phyloP scores from a whole-genome alignment of 2,113 vertebrate species.

The Melanotaenia duboulayi region DNA sequence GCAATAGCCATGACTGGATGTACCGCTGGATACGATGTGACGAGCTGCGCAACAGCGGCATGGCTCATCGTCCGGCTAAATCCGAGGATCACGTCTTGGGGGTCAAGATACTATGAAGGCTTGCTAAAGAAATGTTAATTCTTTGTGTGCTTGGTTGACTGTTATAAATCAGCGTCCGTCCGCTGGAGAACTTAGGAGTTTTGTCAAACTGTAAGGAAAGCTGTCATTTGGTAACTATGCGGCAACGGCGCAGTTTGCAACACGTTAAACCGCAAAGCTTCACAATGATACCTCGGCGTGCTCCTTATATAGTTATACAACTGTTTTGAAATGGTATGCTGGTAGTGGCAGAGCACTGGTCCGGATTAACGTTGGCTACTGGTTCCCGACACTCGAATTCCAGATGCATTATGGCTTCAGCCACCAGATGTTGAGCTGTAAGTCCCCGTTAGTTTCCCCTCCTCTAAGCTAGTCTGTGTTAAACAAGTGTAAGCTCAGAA shows the following conservation, averaged over 20 bases:
- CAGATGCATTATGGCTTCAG: constrained; percentile 76
- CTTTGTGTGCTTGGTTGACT: constrained; percentile 1
- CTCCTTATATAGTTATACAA: constrained; percentile 63
- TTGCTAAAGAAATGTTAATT: constrained; percentile 7
- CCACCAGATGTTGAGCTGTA: constrained; percentile 78
- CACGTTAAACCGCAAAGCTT: constrained; percentile 66
- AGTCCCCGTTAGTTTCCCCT: constrained; percentile 51
- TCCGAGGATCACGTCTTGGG: constrained; percentile 51
- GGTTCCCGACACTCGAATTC: constrained; percentile 66
- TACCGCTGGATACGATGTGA: constrained; percentile 63
- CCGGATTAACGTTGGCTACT: constrained; percentile 63
- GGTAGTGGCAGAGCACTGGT: constrained; percentile 53
- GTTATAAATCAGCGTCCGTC: not conserved
- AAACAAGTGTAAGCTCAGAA: constrained; percentile 48
- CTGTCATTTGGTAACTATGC: constrained; percentile 69
- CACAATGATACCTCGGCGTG: constrained; percentile 61
- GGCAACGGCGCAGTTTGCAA: constrained; percentile 66
- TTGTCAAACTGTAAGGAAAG: constrained; percentile 46
- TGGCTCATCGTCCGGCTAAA: constrained; percentile 75
- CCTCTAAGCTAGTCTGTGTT: constrained; percentile 36
- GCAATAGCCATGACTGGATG: constrained; percentile 61
- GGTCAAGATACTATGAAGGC: constrained; percentile 39
- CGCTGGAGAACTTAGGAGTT: not conserved
- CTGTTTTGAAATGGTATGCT: constrained; percentile 66
- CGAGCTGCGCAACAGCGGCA: constrained; percentile 80